These are phyloP conservation scores for Psilopsiagon aymara DNA, from an alignment of 2,113 vertebrate species.

Conservation along the genomic window DNA sequence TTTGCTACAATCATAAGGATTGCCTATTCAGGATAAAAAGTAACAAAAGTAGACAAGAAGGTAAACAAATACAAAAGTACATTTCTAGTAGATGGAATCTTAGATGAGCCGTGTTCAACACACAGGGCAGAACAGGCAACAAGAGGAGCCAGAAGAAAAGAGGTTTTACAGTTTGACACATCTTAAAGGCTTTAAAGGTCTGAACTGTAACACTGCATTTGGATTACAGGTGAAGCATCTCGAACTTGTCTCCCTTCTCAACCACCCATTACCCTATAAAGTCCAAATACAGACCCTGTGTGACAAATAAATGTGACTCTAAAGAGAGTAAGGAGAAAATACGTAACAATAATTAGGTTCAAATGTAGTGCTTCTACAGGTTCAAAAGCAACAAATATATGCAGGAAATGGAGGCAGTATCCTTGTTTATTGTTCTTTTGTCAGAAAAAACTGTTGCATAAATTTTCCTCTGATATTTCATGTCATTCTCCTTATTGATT, in stretches of 20 bases:
- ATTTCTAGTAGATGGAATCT: neutral
- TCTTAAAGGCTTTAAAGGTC: neutral
- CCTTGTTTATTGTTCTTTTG: neutral
- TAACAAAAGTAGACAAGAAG: neutral
- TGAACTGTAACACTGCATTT: neutral
- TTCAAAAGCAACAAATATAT: neutral
- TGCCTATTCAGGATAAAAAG: neutral
- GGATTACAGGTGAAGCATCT: neutral
- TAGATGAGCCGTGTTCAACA: neutral
- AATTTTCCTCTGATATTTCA: constrained; percentile 59
- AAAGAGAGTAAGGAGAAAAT: neutral
- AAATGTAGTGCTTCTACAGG: neutral
- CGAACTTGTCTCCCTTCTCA: neutral
- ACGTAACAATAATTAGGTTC: neutral
- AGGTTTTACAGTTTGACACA: neutral
- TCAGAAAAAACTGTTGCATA: neutral
- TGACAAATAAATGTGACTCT: neutral
- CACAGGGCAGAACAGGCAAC: neutral
- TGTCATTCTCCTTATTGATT: constrained; percentile 56
- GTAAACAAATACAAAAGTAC: neutral
- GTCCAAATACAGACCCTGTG: neutral
- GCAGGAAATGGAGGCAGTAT: neutral
- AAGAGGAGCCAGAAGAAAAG: neutral
- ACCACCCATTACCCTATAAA: neutral
- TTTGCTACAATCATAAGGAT: neutral